Evolutionary conservation across 2,113 vertebrate genomes (phyloP).

Genomic region (Chlamydotis undulata): DNA sequence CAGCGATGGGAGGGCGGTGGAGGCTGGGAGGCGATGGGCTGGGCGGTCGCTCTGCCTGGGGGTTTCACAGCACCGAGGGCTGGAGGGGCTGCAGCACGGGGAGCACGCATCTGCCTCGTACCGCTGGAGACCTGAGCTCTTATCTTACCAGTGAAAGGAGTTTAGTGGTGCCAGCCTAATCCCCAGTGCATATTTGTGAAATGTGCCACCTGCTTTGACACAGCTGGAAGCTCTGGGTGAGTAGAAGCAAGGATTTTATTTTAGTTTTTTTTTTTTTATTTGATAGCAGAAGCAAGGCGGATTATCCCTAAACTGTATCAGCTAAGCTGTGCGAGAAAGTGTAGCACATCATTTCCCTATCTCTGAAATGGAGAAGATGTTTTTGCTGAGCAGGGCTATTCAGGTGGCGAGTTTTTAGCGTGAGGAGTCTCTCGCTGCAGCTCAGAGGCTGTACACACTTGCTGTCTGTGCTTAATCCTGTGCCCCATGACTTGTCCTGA

Average conservation of each 20-base stretch:
- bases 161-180: background rate
- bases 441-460: background rate
- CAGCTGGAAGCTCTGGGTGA: background rate
- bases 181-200: background rate
- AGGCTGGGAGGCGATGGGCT: background rate
- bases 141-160: background rate
- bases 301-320: constrained; percentile 2
- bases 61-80: background rate
- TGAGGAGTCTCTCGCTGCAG: background rate
- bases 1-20: no score
- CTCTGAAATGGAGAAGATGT: background rate
- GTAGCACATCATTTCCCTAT: background rate
- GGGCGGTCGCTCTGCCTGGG: background rate
- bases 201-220: background rate
- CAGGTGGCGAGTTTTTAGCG: background rate
- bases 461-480: background rate
- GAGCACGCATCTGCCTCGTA: background rate
- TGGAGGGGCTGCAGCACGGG: background rate
- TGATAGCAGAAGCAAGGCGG: background rate
- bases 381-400: background rate
- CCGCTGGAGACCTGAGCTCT: background rate
- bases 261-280: background rate
- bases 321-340: background rate
- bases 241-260: background rate
- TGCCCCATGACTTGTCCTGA: background rate